Conservation (phyloP, 2,113 vertebrate species). For the Gila orcuttii region DNA sequence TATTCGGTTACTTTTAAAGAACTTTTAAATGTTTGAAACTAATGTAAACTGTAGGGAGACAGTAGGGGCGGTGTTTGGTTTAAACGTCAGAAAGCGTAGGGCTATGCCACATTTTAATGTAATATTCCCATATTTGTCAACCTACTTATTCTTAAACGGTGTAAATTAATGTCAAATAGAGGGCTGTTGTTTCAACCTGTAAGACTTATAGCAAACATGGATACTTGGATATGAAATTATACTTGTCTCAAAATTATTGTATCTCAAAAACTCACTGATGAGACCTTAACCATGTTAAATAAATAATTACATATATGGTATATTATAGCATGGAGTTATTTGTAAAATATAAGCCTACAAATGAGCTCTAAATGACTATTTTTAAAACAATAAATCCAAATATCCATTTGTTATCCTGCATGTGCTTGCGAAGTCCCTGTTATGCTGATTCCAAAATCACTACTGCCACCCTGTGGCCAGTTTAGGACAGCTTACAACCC, state of each 20-base stretch:
- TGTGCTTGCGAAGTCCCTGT: not conserved
- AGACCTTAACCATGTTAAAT: not conserved
- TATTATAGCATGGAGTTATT: not conserved
- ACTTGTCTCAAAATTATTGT: not conserved
- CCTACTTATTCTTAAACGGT: not conserved
- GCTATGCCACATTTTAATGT: not conserved
- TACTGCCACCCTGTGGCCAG: constrained; percentile 22
- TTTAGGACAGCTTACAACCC: not conserved
- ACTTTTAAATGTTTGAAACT: not conserved
- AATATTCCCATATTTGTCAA: not conserved
- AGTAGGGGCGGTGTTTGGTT: not conserved
- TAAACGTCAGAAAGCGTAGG: not conserved
- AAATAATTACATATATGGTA: not conserved
- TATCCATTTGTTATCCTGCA: not conserved
- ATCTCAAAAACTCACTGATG: not conserved
- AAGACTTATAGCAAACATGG: not conserved
- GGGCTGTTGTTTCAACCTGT: not conserved
- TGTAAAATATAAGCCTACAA: not conserved
- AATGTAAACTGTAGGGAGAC: not conserved
- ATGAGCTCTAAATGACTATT: not conserved
- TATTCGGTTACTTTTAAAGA: not conserved
- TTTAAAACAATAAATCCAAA: not conserved
- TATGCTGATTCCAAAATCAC: not conserved
- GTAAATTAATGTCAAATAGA: not conserved
- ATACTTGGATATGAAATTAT: too few species aligned